A percentile compares a stretch with the other conserved stretches of the same genome.
Evolutionary conservation across 2,888 invertebrate genomes (phyloP).

Genomic region (Eurytoma californica): DNA sequence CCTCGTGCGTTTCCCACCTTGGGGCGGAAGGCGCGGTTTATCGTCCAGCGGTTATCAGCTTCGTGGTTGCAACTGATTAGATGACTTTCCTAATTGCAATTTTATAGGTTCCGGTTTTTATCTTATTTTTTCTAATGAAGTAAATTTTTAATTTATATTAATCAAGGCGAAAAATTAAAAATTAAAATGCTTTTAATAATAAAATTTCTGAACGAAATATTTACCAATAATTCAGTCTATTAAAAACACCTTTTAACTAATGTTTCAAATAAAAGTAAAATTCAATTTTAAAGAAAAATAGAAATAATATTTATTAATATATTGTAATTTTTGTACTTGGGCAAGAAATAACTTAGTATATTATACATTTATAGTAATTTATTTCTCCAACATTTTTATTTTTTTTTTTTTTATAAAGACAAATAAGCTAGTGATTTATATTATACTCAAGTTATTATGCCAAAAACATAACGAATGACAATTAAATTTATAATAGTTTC

Average conservation of each 20-base stretch:
- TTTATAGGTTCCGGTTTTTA: no score
- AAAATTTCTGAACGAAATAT: no score
- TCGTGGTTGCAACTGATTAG: constrained; percentile 18
- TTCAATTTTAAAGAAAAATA: no score
- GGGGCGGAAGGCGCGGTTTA: constrained; percentile 37
- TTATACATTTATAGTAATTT: constrained; percentile 38
- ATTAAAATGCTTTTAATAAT: no score
- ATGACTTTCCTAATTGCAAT: constrained; percentile 20
- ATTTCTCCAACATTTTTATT: constrained; percentile 45
- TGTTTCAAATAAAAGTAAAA: no score
- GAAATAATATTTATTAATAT: no score
- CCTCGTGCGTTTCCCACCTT: neutral
- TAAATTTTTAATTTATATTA: no score
- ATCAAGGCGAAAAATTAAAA: no score
- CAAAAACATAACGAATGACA: constrained; percentile 29
- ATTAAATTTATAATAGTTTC: neutral
- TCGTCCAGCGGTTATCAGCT: neutral
- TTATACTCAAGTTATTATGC: constrained; percentile 16
- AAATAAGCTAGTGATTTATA: constrained; percentile 15
- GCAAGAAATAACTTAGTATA: constrained; percentile 2
- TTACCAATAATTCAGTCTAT: no score
- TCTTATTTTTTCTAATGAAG: no score
- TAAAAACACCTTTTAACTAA: no score
- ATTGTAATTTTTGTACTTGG: neutral
- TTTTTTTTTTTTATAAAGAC: constrained; percentile 14